Evolutionary conservation across 2,888 invertebrate genomes (phyloP), one percentile per base, ranked within the genome.

Genomic region (Lissonota sp.): DNA sequence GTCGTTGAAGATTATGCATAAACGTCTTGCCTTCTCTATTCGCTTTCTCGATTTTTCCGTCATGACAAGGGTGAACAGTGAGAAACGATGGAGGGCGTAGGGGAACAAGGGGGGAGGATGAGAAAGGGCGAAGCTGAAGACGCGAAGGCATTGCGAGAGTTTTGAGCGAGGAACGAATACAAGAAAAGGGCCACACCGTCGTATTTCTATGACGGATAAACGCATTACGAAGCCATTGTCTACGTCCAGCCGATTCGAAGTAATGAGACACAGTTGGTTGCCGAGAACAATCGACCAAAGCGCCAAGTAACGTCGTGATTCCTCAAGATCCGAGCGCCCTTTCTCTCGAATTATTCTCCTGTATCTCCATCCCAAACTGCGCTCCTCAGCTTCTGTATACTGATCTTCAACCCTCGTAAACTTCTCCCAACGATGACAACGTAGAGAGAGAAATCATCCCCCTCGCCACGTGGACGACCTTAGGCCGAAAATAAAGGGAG

Each of bases 261-360:
- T 91, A 91, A 91, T 90, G 91, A 90, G 91, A 89, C 89, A 90
- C 88, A 90, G 87, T 88, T 88, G 88, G 88, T 89, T 88, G 88
- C 88, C 85, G 86, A 90, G 91, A 91, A 91, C 91, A 91, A 91
- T 91, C 89, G 91, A 86, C 86, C 84, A 85, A 74, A 83, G 81
- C 79, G 75, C 66, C 84, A 84, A 84, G 84, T 83, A 84, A 77
- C 86, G 82, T 84, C 86, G 82, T 84, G 71, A 82, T 75, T 75
- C 53, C 82, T 75, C 67, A 39, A 46, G 62, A 75, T 75, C 60
- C 62, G 46, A 12, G 26, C 44, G 6, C 10, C 44, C 44, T 44
- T 44, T 44, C 44, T 44, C 44, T 44, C 44, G 26, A 26, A 26
- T 26, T 26, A 26, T 26, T 26, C 26, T 26, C 26, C 26, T 26